These are phyloP conservation scores for Leucopsar rothschildi DNA, from an alignment of 2,113 vertebrate species.

Conservation along the genomic window DNA sequence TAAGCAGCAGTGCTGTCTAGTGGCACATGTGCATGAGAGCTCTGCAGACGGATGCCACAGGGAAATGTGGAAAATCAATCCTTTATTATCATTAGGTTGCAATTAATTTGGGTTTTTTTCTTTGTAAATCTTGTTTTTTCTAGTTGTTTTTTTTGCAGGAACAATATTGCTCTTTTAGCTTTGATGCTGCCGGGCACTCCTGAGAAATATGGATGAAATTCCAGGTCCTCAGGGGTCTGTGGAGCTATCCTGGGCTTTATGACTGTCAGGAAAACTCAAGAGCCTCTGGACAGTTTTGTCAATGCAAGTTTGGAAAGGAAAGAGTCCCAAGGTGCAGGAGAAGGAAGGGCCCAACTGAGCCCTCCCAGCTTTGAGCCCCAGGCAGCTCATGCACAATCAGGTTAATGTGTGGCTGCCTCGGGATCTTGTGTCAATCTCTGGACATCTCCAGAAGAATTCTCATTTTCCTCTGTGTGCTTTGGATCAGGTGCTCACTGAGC, in stretches of 20 bases:
- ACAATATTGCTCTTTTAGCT: background rate
- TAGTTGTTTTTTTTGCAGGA: background rate
- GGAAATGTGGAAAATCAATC: background rate
- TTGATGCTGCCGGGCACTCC: background rate
- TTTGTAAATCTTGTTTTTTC: background rate
- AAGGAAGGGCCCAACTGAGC: background rate
- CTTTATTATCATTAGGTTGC: background rate
- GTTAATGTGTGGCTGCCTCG: background rate
- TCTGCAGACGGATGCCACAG: background rate
- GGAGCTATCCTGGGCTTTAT: background rate
- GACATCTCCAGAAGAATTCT: background rate
- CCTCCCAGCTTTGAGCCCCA: background rate
- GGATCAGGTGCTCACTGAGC: background rate
- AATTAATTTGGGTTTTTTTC: background rate
- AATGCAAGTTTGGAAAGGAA: background rate
- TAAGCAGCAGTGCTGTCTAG: background rate
- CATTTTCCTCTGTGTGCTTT: background rate
- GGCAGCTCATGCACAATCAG: background rate
- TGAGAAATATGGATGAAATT: background rate
- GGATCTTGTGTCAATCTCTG: background rate
- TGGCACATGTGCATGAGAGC: rapidly evolving
- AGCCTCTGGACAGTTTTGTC: background rate
- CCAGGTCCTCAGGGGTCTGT: background rate
- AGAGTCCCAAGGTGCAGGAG: background rate
- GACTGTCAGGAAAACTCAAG: rapidly evolving